Base-by-base conservation (phyloP, 2,888 invertebrate genomes). In the Folsomia candida region DNA sequence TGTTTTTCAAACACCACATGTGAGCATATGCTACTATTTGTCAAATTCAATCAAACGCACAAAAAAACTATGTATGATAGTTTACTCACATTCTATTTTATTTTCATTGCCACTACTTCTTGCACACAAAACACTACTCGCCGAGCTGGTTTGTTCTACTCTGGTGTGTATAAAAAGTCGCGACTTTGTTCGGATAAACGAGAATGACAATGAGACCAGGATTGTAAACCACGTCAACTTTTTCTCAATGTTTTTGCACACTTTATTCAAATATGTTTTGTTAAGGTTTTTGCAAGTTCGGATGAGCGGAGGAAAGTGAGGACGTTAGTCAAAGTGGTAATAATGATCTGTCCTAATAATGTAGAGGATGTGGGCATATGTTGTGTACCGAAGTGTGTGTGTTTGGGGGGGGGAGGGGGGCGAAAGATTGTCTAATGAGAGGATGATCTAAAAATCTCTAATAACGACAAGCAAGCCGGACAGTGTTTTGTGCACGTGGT, bases 401-500 rank as follows among this genome's bases (percentile, higher is more conserved):
- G n/a, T n/a, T n/a, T n/a, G n/a, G n/a, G n/a, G n/a, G n/a, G n/a
- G n/a, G n/a, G n/a, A n/a, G 37, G 37, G 37, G 37, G 37, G 37
- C 14, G 14, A 37, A 9, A 37, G 4, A 37, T 37, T 37, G 37
- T 4, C 4, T 37, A 14, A 37, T 37, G 37, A 37, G 37, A 37
- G 37, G 37, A 37, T 37, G 37, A 14, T 37, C 37, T n/a, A n/a
- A n/a, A n/a, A n/a, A n/a, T 37, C 37, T 37, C 14, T 14, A 37
- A 37, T 37, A 14, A 37, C 6, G 14, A 9, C 6, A 37, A 37
- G 37, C 4, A 37, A 37, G 37, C 37, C 37, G 37, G 37, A 37
- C 37, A 37, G 6, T 37, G 37, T 37, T 37, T 37, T 37, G 37
- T 67, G 67, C 54, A 57, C 57, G 67, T 67, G 67, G 67, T 67